A percentile compares a stretch with the other conserved stretches of the same genome.
Conservation (phyloP, 2,797 vertebrate species). For the Enteromius treurensis region DNA sequence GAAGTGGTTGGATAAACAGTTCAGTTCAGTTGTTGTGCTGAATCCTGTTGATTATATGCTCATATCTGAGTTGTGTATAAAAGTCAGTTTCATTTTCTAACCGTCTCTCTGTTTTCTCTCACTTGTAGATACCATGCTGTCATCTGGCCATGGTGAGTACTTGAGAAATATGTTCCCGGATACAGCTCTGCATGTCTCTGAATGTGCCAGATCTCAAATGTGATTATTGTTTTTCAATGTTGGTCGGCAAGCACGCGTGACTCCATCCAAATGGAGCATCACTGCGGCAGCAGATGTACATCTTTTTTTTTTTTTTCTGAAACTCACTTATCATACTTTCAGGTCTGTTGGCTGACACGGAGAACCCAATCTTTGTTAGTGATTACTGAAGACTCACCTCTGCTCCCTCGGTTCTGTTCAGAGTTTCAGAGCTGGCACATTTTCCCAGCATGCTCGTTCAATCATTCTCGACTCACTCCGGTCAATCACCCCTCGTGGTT, state of each 20-base stretch:
- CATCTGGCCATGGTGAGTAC: constrained; percentile 59
- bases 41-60: constrained; percentile 9
- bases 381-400: constrained; percentile 39
- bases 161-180: constrained; percentile 41
- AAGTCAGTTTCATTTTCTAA: constrained; percentile 20
- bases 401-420: constrained; percentile 27
- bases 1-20: background rate
- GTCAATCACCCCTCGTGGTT: constrained; percentile 42
- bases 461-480: constrained; percentile 35
- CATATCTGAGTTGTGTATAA: constrained; percentile 1
- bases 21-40: background rate
- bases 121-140: constrained; percentile 73
- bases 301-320: background rate
- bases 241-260: background rate
- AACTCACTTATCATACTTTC: constrained; percentile 29
- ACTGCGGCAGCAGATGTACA: constrained; percentile 15
- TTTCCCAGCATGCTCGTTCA: constrained; percentile 50
- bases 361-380: constrained; percentile 42
- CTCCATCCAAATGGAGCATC: background rate
- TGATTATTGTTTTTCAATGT: constrained; percentile 36
- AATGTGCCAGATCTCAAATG: constrained; percentile 25
- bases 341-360: constrained; percentile 23
- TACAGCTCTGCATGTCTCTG: constrained; percentile 31
- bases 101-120: constrained; percentile 32
- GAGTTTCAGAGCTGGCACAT: constrained; percentile 41